phyloP scores from a whole-genome alignment of 1,140 invertebrate species.

The Hypothenemus hampei region DNA sequence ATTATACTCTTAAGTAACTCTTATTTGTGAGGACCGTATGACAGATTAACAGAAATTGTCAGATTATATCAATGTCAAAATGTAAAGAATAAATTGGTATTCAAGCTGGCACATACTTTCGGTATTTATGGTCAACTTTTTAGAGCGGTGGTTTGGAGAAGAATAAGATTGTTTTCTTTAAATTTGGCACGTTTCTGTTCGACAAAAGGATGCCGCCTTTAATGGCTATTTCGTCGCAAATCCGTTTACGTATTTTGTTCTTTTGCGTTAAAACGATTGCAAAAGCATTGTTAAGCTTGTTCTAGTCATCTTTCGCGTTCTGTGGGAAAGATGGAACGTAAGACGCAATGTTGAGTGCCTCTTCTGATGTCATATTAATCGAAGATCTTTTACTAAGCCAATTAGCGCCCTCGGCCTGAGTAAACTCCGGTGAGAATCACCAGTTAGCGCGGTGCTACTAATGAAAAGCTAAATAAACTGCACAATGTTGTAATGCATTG shows the following conservation, averaged over 20 bases:
- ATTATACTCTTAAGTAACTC: no score
- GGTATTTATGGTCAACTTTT: no score
- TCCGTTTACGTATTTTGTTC: background rate
- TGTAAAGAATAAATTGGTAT: no score
- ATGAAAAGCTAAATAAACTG: slow-evolving; percentile 23
- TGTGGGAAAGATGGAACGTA: no score
- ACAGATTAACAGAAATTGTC: no score
- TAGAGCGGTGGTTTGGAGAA: slow-evolving; percentile 19
- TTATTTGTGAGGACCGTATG: no score
- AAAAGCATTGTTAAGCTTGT: no score
- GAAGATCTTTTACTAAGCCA: slow-evolving; percentile 14
- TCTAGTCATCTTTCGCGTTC: no score
- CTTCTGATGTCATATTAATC: slow-evolving; percentile 7
- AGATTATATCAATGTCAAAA: no score
- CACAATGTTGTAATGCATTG: slow-evolving; percentile 21
- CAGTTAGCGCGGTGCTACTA: slow-evolving; percentile 18
- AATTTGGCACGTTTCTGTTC: slow-evolving; percentile 23
- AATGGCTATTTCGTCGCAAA: background rate
- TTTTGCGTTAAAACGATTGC: no score
- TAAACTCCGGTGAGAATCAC: slow-evolving; percentile 22
- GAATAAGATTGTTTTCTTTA: slow-evolving; percentile 25
- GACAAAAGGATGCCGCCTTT: slow-evolving; percentile 15
- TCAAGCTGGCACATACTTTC: no score
- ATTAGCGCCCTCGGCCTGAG: slow-evolving; percentile 17
- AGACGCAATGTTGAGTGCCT: no score